Percentiles rank a stretch among this genome's conserved stretches.
Conservation (phyloP, 1,140 invertebrate genomes). For the Drosophila sp. region DNA sequence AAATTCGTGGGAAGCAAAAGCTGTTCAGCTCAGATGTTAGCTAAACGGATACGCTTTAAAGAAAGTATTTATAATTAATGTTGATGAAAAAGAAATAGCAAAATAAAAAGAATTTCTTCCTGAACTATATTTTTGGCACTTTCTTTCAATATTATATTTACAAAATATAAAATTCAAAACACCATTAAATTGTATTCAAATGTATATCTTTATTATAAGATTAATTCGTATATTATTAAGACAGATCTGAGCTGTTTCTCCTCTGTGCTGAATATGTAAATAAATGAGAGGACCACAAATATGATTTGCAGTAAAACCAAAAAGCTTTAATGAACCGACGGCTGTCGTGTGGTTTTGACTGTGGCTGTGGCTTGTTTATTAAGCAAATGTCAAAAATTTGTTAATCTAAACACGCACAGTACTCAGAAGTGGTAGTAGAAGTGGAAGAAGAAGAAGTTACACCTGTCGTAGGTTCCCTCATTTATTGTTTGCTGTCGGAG, state of each 20-base stretch:
- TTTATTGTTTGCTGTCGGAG: conserved; percentile 24
- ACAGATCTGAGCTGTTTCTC: neutral
- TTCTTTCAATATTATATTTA: no score
- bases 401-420: conserved; percentile 43
- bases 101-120: no score
- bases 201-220: no score
- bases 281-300: neutral
- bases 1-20: no score
- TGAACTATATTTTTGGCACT: no score
- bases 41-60: no score
- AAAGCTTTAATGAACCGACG: conserved; percentile 13
- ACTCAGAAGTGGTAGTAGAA: neutral
- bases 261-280: neutral
- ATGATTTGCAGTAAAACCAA: conserved; percentile 2
- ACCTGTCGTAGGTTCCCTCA: conserved; percentile 31
- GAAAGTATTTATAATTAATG: no score
- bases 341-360: neutral
- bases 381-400: conserved; percentile 28
- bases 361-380: conserved; percentile 9
- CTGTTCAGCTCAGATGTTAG: no score
- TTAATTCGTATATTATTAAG: no score
- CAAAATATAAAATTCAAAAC: no score
- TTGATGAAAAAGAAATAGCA: no score
- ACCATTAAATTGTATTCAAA: no score
- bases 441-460: conserved; percentile 6